Evolutionary conservation across 2,888 invertebrate genomes (phyloP).

Genomic region (Apotomis betuletana): DNA sequence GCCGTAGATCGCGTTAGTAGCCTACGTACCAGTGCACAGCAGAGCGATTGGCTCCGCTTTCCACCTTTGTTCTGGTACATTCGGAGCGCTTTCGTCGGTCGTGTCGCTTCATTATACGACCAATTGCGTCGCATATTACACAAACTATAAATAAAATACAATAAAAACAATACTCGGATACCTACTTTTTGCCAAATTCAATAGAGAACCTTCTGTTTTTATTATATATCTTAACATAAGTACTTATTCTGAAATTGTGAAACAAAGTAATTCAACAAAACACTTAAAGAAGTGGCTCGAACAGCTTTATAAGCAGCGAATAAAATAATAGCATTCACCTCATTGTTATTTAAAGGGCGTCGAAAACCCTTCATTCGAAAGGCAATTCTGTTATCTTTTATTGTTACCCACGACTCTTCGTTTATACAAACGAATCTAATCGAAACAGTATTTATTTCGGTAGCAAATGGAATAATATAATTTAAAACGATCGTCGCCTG

Average conservation of each 20-base stretch:
- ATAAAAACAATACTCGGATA: too few species aligned
- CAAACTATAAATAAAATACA: too few species aligned
- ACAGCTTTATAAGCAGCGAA: conserved; percentile 37
- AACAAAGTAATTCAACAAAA: conserved; percentile 26
- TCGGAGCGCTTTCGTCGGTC: too few species aligned
- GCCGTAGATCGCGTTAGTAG: too few species aligned
- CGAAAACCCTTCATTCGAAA: conserved; percentile 42
- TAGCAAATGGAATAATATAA: conserved; percentile 29
- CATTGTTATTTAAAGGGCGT: conserved; percentile 39
- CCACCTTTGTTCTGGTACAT: too few species aligned
- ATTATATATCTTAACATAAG: too few species aligned
- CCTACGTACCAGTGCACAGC: too few species aligned
- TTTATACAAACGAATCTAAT: conserved; percentile 41
- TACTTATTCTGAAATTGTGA: not conserved
- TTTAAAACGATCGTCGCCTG: conserved; percentile 18
- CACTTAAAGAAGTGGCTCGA: conserved; percentile 30
- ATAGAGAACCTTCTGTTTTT: too few species aligned
- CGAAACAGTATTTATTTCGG: conserved; percentile 33
- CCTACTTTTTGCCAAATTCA: too few species aligned
- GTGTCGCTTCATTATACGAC: too few species aligned
- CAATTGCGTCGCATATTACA: too few species aligned
- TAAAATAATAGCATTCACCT: conserved; percentile 38
- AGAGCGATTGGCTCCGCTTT: too few species aligned
- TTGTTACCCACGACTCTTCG: conserved; percentile 38
- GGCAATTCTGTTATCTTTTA: conserved; percentile 44